Evolutionary conservation across 2,113 vertebrate species (phyloP), one percentile per base, ranked within the genome.

Genomic region (Eretmochelys imbricata): DNA sequence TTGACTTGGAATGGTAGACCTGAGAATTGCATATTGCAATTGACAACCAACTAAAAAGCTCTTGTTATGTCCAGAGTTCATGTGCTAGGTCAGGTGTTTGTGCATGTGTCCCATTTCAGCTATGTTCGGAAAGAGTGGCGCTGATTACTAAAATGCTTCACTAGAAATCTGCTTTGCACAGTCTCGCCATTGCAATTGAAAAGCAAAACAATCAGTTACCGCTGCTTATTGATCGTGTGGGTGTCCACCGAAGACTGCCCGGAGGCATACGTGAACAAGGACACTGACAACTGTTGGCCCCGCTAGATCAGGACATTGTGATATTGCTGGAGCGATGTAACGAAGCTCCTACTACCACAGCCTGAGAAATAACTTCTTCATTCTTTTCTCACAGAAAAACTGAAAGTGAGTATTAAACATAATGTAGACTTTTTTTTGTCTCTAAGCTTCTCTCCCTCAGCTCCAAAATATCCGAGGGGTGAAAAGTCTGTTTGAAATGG

Each of bases 1-100:
- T 90, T 76, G 79, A 85, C 87, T 92, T 75, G n/a, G 94, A 87
- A 84, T 93, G 90, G 85, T 57, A 42, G 5, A 93, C 62, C 27
- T n/a, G 6, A 54, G 13, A 85, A 72, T 91, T 59, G 35, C 75
- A 88, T 0, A 1, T 50, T 93, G 38, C 6, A 59, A 29, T 89
- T 35, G 90, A 72, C 48, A 35, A 10, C 62, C n/a, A 69, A 24
- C 46, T 80, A 83, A 91, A 93, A 88, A 31, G 10, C 24, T 87
- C 4, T 12, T 79, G 4, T 1, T 83, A 20, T 10, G 88, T 91
- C 78, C 87, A 78, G 86, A 92, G 54, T 50, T 48, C 16, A 48
- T 27, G 29, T 25, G 7, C 2, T 57, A 4, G 62, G 93, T 91
- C 62, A 59, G 27, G 51, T 42, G 49, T 51, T 78, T 89, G 85